Evolutionary conservation across 2,888 invertebrate species (phyloP).

Genomic region (Seira musarum): DNA sequence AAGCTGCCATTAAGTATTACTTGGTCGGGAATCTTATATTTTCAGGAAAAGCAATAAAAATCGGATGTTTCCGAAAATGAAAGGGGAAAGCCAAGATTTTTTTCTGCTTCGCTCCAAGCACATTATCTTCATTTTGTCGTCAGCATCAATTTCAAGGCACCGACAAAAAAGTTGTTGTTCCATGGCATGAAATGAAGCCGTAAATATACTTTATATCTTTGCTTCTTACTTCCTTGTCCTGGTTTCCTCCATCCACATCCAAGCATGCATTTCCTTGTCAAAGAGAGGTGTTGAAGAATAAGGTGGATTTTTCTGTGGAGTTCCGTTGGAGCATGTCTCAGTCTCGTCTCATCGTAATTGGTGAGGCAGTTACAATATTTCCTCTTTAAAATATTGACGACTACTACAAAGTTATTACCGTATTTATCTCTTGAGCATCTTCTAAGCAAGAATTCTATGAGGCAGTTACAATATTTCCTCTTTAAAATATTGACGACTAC

Average conservation of each 20-base stretch:
- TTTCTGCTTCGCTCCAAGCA: slow-evolving; percentile 12
- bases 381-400: neutral
- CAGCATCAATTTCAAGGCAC: slow-evolving; percentile 52
- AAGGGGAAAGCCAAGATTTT: neutral
- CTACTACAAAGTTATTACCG: neutral
- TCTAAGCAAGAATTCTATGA: too few relatives aligned
- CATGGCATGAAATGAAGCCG: slow-evolving; percentile 1
- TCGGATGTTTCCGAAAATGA: neutral
- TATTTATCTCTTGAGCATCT: too few relatives aligned
- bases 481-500: neutral
- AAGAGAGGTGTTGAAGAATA: too few relatives aligned
- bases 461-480: neutral
- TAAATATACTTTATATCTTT: too few relatives aligned
- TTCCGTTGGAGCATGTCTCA: too few relatives aligned
- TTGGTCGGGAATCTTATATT: too few relatives aligned
- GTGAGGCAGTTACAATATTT: neutral
- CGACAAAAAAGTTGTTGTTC: slow-evolving; percentile 29
- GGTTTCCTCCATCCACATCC: too few relatives aligned
- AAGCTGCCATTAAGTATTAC: too few relatives aligned
- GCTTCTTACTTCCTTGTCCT: neutral
- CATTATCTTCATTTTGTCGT: slow-evolving; percentile 37
- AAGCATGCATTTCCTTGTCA: too few relatives aligned
- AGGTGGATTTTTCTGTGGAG: too few relatives aligned
- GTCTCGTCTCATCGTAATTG: neutral
- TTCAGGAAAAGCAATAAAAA: neutral